Conservation (phyloP, 1,140 invertebrate species). For the Drosophila cardini region DNA sequence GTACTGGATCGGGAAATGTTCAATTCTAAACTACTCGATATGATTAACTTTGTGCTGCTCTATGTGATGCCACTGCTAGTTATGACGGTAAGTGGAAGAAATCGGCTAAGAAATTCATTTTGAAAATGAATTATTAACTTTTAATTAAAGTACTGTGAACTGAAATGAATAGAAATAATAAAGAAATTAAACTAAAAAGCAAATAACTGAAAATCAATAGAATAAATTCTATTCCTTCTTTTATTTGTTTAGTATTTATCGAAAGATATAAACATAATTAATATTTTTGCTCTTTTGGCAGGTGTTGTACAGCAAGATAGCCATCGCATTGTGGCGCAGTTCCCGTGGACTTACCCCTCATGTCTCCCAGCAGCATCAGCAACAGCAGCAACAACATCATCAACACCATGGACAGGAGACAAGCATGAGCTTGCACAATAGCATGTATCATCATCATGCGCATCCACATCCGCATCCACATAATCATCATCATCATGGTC, state of each 20-base stretch:
- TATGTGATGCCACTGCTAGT: constrained; percentile 90
- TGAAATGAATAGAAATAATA: too few relatives aligned
- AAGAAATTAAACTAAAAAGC: too few relatives aligned
- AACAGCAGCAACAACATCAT: constrained; percentile 40
- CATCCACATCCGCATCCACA: constrained; percentile 61
- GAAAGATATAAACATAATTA: neutral
- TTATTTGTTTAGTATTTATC: neutral
- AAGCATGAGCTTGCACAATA: constrained; percentile 75
- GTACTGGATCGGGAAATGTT: constrained; percentile 90
- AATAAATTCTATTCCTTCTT: neutral
- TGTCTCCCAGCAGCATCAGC: constrained; percentile 66
- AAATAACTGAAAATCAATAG: neutral
- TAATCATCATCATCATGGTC: constrained; percentile 41
- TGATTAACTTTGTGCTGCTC: constrained; percentile 90
- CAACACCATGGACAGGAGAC: constrained; percentile 60
- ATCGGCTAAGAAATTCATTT: too few relatives aligned
- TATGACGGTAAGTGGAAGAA: constrained; percentile 88
- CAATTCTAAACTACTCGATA: constrained; percentile 90
- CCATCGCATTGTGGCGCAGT: constrained; percentile 90
- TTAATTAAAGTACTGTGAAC: too few relatives aligned
- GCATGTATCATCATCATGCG: constrained; percentile 80
- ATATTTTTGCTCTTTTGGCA: constrained; percentile 61
- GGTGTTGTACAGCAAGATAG: constrained; percentile 90
- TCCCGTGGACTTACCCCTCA: constrained; percentile 87
- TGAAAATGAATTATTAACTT: neutral